phyloP scores from a whole-genome alignment of 37 sponge, comb jelly and placozoan genomes.

The Ianthella basta region DNA sequence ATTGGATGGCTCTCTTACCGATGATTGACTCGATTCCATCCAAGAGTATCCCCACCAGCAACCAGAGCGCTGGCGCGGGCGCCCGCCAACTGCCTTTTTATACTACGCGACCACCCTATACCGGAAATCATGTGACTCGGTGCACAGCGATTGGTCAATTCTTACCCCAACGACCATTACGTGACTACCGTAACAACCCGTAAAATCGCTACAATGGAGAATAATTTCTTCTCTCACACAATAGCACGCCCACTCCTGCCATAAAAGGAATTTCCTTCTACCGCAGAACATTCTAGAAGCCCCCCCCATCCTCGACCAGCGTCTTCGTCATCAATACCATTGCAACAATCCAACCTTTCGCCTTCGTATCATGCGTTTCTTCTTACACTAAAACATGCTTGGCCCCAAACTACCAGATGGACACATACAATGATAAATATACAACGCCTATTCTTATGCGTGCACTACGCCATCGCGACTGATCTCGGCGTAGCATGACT shows the following conservation, averaged over 20 bases:
- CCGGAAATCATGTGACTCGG: constrained; percentile 34
- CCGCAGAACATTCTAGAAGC: constrained; percentile 28
- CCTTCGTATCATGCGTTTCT: too few species aligned
- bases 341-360: too few species aligned
- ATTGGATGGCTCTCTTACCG: constrained; percentile 16
- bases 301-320: not conserved
- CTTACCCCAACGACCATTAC: not conserved
- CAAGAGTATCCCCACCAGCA: not conserved
- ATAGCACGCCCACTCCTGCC: constrained; percentile 15
- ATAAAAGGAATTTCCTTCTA: not conserved
- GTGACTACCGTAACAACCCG: not conserved
- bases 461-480: too few species aligned
- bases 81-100: not conserved
- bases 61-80: not conserved
- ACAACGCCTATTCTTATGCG: too few species aligned
- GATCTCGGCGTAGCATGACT: too few species aligned
- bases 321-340: too few species aligned
- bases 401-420: too few species aligned
- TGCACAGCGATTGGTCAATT: constrained; percentile 1
- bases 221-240: too few species aligned
- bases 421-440: too few species aligned
- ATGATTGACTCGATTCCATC: constrained; percentile 33
- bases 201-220: not conserved
- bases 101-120: not conserved
- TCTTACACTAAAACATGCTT: too few species aligned